A percentile compares a stretch with the other conserved stretches of the same genome.
Evolutionary conservation across 2,113 vertebrate genomes (phyloP).

Genomic region (Barbus barbus): DNA sequence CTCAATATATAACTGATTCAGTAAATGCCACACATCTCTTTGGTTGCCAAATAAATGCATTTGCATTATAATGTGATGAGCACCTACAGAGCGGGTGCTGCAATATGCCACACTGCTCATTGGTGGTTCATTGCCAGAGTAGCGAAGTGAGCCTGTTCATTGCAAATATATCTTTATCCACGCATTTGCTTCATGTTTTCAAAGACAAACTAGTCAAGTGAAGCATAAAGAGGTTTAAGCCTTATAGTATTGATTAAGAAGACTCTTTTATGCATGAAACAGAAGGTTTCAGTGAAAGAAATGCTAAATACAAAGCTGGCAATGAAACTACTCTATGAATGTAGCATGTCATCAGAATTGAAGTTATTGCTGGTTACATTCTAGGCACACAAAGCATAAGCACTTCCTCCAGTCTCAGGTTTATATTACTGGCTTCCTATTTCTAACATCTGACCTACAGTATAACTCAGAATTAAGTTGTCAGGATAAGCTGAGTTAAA

Average conservation of each 20-base stretch:
- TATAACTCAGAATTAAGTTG: too few relatives aligned
- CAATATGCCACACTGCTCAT: background rate
- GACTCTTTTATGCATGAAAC: background rate
- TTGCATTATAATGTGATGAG: constrained; percentile 33
- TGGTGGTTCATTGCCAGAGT: background rate
- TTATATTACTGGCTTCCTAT: too few relatives aligned
- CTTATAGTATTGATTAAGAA: constrained; percentile 1
- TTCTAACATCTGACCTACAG: too few relatives aligned
- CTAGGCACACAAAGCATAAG: too few relatives aligned
- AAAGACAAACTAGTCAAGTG: too few relatives aligned
- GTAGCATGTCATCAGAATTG: background rate
- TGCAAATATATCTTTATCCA: background rate
- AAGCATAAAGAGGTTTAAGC: background rate
- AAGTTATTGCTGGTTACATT: background rate
- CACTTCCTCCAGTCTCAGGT: too few relatives aligned
- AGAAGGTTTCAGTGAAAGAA: background rate
- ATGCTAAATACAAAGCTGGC: background rate
- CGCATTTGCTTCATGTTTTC: background rate
- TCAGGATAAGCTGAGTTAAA: too few relatives aligned
- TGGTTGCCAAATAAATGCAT: background rate
- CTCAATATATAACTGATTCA: constrained; percentile 38
- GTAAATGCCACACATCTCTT: constrained; percentile 35
- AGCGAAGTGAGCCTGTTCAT: background rate
- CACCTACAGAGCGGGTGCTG: background rate
- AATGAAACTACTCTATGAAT: background rate